Evolutionary conservation across 2,113 vertebrate species (phyloP), one percentile per base, ranked within the genome.

Genomic region (Microtus oregoni): DNA sequence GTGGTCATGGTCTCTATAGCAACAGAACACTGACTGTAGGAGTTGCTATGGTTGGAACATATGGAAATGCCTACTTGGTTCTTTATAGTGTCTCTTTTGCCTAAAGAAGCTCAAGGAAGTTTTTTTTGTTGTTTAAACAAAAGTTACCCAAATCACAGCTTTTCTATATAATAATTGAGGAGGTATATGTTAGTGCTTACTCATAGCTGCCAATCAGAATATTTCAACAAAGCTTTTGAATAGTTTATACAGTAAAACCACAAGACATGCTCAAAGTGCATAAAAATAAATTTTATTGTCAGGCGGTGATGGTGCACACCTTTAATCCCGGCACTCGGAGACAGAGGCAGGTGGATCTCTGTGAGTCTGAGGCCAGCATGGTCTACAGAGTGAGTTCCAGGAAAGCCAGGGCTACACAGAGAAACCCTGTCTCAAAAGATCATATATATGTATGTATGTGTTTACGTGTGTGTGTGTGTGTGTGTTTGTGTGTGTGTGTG

Each of bases 211-310:
- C 1, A 94, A 1, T 61, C 86, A 92, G 63, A 52, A 28, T 94
- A 26, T 73, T 95, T 94, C 96, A 19, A 89, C 7, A 76, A 30
- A 78, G 44, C 44, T 82, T 96, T 97, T 94, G 32, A 92, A 92
- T 82, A 94, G 2, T 55, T n/a, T 97, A 8, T 90, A 41, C 47
- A 92, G 72, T 86, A 58, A 92, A 97, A 82, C 44, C 63, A 68
- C 19, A 76, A 91, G 86, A 89, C 92, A 61, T 86, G 2, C 10
- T 32, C 19, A 52, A 72, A 73, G 65, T 32, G 7, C 65, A 44
- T 92, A 86, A 81, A 95, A 50, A 87, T 79, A 87, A 75, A 50
- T 92, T 76, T 85, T 85, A 65, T 85, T 85, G 55, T 17, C n/a
- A 38, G n/a, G n/a, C 35, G 9, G 35, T 38, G n/a, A 15, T 38